These are phyloP conservation scores for Scrobipalpa costella DNA, from an alignment of 2,888 invertebrate species.

Conservation along the genomic window DNA sequence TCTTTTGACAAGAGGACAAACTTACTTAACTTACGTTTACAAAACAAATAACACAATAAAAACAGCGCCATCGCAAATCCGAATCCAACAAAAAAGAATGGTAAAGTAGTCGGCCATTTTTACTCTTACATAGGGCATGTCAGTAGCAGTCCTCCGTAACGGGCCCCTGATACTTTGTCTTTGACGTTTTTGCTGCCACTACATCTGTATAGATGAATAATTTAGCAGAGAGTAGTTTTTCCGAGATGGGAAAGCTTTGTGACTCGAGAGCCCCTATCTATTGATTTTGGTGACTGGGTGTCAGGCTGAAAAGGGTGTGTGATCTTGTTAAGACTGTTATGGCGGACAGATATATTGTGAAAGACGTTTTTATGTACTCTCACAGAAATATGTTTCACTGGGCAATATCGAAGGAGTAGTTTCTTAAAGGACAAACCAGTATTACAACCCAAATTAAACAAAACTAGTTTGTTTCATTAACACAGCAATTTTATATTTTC, in stretches of 20 bases:
- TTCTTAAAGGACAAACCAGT: no score
- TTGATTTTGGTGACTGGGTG: slow-evolving; percentile 21
- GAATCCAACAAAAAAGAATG: slow-evolving; percentile 20
- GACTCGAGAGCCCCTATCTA: slow-evolving; percentile 15
- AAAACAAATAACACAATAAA: slow-evolving; percentile 13
- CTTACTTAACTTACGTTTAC: neutral
- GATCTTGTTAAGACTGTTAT: neutral
- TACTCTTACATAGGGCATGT: slow-evolving; percentile 25
- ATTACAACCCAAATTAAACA: no score
- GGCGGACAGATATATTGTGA: neutral
- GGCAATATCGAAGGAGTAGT: no score
- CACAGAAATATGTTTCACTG: neutral
- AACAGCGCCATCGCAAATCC: neutral
- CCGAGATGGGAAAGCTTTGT: slow-evolving; percentile 16
- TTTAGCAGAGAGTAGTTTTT: slow-evolving; percentile 36
- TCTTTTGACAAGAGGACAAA: no score
- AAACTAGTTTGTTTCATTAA: no score
- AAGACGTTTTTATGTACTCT: neutral
- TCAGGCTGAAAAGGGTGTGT: slow-evolving; percentile 22
- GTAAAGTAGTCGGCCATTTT: slow-evolving; percentile 22
- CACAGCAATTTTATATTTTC: no score
- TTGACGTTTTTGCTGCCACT: slow-evolving; percentile 53
- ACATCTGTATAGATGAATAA: slow-evolving; percentile 51
- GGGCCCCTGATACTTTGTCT: slow-evolving; percentile 59
- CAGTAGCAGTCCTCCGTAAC: slow-evolving; percentile 45